Conservation (phyloP, 1,140 invertebrate species). For the Lasaia peninsularis region DNA sequence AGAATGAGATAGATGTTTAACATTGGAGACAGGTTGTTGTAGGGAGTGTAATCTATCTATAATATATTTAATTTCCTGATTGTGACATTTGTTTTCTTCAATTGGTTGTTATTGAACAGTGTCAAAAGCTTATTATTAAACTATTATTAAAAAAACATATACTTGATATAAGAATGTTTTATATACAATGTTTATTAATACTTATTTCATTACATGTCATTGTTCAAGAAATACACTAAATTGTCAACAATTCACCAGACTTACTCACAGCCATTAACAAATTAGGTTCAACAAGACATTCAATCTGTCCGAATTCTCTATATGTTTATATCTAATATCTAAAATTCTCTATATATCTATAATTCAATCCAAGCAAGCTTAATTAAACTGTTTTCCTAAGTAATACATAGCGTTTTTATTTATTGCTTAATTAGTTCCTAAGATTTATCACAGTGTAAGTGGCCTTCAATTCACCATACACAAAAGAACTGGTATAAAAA, state of each 20-base stretch:
- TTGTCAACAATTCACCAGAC: background rate
- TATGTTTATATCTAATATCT: background rate
- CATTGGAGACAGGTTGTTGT: no score
- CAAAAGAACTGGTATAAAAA: no score
- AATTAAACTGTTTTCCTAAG: background rate
- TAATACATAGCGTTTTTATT: background rate
- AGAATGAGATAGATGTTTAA: no score
- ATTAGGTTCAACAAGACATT: background rate
- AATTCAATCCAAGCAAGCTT: background rate
- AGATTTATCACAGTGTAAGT: background rate
- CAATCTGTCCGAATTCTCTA: background rate
- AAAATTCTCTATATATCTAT: no score
- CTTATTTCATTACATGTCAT: background rate
- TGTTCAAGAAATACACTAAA: background rate
- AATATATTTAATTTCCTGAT: no score
- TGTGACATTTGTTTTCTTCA: no score
- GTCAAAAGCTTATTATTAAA: no score
- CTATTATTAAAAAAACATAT: no score
- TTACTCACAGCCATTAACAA: background rate
- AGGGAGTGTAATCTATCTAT: no score
- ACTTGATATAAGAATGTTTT: no score
- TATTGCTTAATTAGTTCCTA: background rate
- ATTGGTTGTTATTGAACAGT: no score
- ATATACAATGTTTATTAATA: no score
- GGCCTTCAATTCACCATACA: background rate